Conservation (phyloP, 2,797 vertebrate species). For the Hafferia zeledoni region DNA sequence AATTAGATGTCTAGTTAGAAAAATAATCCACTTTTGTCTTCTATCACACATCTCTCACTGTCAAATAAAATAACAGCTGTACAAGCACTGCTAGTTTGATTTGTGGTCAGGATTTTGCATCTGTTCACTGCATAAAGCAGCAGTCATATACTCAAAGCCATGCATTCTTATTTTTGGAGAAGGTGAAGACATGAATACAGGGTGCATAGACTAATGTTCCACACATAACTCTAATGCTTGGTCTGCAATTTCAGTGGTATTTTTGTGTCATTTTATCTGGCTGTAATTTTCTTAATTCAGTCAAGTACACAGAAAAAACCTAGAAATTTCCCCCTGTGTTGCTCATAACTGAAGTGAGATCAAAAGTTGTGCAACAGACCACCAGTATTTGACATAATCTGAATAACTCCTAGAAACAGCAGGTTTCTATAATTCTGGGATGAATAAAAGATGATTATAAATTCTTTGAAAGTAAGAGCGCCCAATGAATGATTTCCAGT, state of each 20-base stretch:
- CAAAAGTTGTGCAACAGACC: background rate
- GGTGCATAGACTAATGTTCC: background rate
- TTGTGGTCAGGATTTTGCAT: background rate
- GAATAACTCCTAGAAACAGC: background rate
- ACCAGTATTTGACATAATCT: background rate
- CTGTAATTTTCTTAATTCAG: background rate
- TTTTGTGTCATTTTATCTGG: background rate
- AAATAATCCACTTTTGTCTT: constrained; percentile 4
- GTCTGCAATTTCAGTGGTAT: background rate
- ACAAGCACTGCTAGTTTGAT: background rate
- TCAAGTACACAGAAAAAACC: accelerated
- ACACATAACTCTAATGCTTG: background rate
- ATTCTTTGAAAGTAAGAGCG: background rate
- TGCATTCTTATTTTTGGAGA: background rate
- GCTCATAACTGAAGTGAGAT: background rate
- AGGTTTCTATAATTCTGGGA: background rate
- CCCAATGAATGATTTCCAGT: background rate
- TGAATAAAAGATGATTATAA: background rate
- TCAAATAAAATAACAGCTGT: background rate
- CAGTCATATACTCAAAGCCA: background rate
- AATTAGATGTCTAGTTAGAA: constrained; percentile 28
- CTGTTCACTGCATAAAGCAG: background rate
- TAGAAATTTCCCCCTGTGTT: background rate
- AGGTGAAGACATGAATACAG: background rate
- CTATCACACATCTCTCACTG: background rate